Evolutionary conservation across 2,113 vertebrate genomes (phyloP).

Genomic region (Loxodonta africana): DNA sequence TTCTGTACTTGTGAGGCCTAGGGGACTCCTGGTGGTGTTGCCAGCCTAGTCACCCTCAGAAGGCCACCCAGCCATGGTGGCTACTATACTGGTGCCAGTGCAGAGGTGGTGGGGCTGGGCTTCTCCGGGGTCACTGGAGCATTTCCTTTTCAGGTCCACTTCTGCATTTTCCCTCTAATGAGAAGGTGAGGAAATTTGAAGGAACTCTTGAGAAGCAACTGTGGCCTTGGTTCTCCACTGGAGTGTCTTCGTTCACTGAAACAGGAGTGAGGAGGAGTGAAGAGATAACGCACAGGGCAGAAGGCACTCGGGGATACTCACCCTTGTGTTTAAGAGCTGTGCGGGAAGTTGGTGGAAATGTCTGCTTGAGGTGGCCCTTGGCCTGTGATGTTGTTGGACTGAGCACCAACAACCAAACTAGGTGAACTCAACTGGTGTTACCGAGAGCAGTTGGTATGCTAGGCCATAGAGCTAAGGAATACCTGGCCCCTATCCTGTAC

Average conservation of each 20-base stretch:
- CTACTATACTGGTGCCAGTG: neutral
- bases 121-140: neutral
- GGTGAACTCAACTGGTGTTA: too few relatives aligned
- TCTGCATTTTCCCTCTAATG: neutral
- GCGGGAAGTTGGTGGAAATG: neutral
- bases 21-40: too few relatives aligned
- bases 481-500: neutral
- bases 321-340: too few relatives aligned
- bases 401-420: neutral
- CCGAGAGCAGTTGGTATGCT: too few relatives aligned
- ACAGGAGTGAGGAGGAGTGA: rapidly evolving
- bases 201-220: neutral
- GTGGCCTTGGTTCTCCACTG: neutral
- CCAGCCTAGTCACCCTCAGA: neutral
- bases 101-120: neutral
- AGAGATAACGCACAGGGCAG: neutral
- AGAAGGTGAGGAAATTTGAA: neutral
- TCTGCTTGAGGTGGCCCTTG: neutral
- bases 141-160: neutral
- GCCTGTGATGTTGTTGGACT: neutral
- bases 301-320: neutral
- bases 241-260: neutral
- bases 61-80: neutral
- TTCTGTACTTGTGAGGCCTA: neutral
- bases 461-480: neutral